Evolutionary conservation across 92 coral and sea anemone species (phyloP), one percentile per base, ranked within the genome.

Genomic region (Anthopleura xanthogrammica): DNA sequence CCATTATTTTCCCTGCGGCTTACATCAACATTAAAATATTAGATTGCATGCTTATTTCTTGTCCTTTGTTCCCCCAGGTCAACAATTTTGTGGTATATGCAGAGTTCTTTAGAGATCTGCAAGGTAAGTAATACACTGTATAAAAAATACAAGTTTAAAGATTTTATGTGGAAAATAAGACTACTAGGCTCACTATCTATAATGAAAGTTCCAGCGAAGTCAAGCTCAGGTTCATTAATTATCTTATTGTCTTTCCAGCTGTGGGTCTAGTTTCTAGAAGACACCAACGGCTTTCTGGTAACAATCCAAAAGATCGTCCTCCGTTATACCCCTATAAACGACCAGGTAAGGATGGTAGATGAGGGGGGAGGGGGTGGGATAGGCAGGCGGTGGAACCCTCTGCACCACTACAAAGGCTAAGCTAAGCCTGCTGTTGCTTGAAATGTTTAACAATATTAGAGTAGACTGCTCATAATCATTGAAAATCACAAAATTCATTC

Each of bases 11-110:
- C 9, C 9, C 7, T 9, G 7, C 9, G 50, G 50, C 50, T 9
- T 46, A 46, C 0, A 46, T 3, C 24, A 17, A 1, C 17, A 60
- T 2, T 12, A 2, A 60, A 23, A 13, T 13, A 58, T 1, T 58
- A 13, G 12, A 58, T 58, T 1, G 12, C 64, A 16, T 58, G 12
- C 64, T 58, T 58, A 9, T 58, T 58, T 58, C 81, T 52, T 22
- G 29, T 56, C 43, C 19, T 52, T 56, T 79, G 52, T 62, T 36
- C 43, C 72, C 73, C 5, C 79, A 97, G 99, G 93, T 93, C 70
- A 97, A 97, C 85, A 94, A 97, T 92, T 97, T 97, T 89, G 90
- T 97, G 39, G 94, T 97, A 71, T 95, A 88, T 82, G 97, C 91
- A 75, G 97, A 91, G 60, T 97, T 97, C 87, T 97, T 97, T 85